These are phyloP conservation scores for Lithosia quadra DNA, from an alignment of 2,888 invertebrate genomes.

Conservation along the genomic window DNA sequence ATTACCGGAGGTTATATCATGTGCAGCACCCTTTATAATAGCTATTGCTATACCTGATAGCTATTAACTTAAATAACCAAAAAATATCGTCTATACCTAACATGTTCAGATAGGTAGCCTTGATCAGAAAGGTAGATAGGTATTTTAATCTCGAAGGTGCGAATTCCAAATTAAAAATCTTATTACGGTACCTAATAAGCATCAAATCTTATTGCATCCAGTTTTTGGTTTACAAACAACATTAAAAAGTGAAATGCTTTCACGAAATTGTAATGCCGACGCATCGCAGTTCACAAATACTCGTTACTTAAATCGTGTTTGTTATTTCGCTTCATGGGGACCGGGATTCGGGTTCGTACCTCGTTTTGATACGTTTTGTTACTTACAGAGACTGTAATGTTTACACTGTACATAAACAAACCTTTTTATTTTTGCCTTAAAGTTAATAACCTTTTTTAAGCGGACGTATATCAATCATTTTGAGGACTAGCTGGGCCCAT, in stretches of 20 bases:
- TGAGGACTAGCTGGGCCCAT: background rate
- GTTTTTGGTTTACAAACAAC: constrained; percentile 8
- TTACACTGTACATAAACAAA: constrained; percentile 14
- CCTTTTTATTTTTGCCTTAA: background rate
- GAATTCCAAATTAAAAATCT: background rate
- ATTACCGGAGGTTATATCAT: too few relatives aligned
- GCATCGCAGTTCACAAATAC: constrained; percentile 66
- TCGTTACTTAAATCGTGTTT: constrained; percentile 76
- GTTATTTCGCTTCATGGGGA: constrained; percentile 59
- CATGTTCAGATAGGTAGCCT: too few relatives aligned
- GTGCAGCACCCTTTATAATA: too few relatives aligned
- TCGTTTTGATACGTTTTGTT: constrained; percentile 34
- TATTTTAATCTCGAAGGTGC: background rate
- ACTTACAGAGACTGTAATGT: constrained; percentile 28
- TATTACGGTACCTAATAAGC: background rate
- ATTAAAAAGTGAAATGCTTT: constrained; percentile 18
- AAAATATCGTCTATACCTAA: too few relatives aligned
- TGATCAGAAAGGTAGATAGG: too few relatives aligned
- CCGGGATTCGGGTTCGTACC: constrained; percentile 50
- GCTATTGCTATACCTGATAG: too few relatives aligned
- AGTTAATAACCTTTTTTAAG: background rate
- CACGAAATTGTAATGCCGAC: constrained; percentile 66
- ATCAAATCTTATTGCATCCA: background rate
- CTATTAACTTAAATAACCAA: too few relatives aligned
- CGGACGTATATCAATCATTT: background rate